Base-by-base conservation (phyloP, 2,888 invertebrate species). In the Glaucopsyche alexis region DNA sequence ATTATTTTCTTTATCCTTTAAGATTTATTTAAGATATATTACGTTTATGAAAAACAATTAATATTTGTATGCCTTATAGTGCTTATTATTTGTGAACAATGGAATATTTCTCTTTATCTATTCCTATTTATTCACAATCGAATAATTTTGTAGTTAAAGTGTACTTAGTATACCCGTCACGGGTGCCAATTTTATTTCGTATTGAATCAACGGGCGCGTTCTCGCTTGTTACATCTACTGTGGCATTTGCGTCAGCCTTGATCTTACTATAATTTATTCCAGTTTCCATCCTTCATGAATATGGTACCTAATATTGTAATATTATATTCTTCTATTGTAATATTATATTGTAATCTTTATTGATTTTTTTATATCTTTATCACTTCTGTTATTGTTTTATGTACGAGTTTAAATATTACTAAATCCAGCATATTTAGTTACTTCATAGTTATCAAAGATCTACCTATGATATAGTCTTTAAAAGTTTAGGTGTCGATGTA, bases 141-240 rank as follows among this genome's bases (percentile, higher is more conserved):
- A 16, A 16, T 40, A 66, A 42, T 42, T 16, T 29, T 66, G 1
- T 60, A 60, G 60, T 60, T 13, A 55, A 11, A 60, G 66, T 66
- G 40, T 66, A 69, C 45, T 45, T 67, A 67, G 16, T 67, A n/a
- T 66, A 42, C 16, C 19, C 47, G 49, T 69, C 69, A 69, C 69
- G 47, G 47, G 29, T 45, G 67, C 19, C 69, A 69, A 69, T 69
- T 69, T 69, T 69, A 69, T 69, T 49, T 29, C 14, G 29, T 69
- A 69, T 69, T 49, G 13, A 69, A 69, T 69, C 69, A 69, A 69
- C 47, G 49, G 47, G 29, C 19, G 19, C 69, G 49, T 69, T 47
- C 47, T 29, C 47, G 2, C 49, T 69, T 69, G 49, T 49, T 42
- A 67, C 67, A 69, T 69, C 29, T 29, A 29, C 19, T 69, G 49